Percentiles rank a stretch among this genome's conserved stretches.
Conservation (phyloP, 2,888 invertebrate genomes). For the Plutella xylostella region DNA sequence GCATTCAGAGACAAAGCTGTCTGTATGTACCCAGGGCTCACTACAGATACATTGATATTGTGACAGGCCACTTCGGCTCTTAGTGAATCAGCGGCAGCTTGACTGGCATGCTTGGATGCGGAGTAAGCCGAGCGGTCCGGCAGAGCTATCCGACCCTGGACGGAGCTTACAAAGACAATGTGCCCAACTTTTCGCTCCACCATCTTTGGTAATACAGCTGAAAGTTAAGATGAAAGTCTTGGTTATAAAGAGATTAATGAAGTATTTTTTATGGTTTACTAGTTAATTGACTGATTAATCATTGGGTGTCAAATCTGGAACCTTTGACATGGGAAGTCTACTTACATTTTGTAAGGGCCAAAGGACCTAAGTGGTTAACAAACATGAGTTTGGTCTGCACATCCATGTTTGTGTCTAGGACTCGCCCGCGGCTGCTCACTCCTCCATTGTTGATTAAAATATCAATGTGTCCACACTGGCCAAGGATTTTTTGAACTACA, state of each 20-base stretch:
- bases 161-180: constrained; percentile 90
- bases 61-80: constrained; percentile 86
- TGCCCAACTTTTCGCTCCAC: constrained; percentile 79
- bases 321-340: background rate
- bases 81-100: constrained; percentile 93
- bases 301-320: no score
- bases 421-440: constrained; percentile 82
- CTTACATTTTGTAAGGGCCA: constrained; percentile 90
- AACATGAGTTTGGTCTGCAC: constrained; percentile 91
- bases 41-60: constrained; percentile 86
- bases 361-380: constrained; percentile 94
- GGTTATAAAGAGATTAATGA: background rate
- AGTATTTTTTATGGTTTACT: no score
- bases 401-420: constrained; percentile 79
- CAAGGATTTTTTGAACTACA: constrained; percentile 74
- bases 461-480: constrained; percentile 82
- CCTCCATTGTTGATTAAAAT: constrained; percentile 95
- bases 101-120: constrained; percentile 94
- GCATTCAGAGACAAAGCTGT: constrained; percentile 95
- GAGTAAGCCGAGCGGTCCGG: constrained; percentile 91
- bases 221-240: constrained; percentile 26
- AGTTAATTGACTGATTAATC: no score
- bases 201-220: constrained; percentile 89
- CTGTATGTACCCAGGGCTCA: constrained; percentile 90
- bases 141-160: constrained; percentile 92